Evolutionary conservation across 1,140 invertebrate species (phyloP), one percentile per base, ranked within the genome.

Genomic region (Lysiphlebus fabarum): DNA sequence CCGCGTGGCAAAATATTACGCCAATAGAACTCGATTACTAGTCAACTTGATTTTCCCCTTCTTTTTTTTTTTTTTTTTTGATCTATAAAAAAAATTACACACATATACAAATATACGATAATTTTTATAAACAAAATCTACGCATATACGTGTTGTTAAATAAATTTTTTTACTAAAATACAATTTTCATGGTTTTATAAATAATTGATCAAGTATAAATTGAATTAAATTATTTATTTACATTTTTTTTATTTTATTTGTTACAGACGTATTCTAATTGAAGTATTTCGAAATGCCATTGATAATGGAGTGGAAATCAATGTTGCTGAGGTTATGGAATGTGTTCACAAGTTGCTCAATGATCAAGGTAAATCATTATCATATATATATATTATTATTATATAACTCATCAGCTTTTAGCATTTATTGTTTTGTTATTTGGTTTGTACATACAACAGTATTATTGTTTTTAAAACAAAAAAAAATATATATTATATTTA

Each of bases 251-350:
- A 60, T 54, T 61, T 42, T 49, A 69, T 62, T 61, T 72, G 64
- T 77, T 80, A 40, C 75, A 81, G 77, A 1, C 67, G 69, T 38
- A 56, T 77, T 53, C 47, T 81, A 53, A 65, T 78, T 47, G 73
- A 76, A 26, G 70, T 76, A 36, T 78, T 80, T 62, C 71, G 71
- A 44, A 63, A 65, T 11, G 76, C 76, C 7, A 67, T 68, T 17
- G 70, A 74, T 34, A 66, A 64, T 36, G 69, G 72, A 11, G 62
- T 61, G 6, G 64, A 69, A 50, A 41, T 80, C 37, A 64, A 69
- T 55, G 51, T 73, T 10, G 62, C 64, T 8, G 67, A 75, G 34
- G 64, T 71, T n/a, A 72, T 78, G 64, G 59, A 73, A 6, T 62
- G 53, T 44, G 59, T 80, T 50, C 67, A 72, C 8, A 65, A 69